phyloP scores from a whole-genome alignment of 1,140 invertebrate species.

The Zaprionus africanus region DNA sequence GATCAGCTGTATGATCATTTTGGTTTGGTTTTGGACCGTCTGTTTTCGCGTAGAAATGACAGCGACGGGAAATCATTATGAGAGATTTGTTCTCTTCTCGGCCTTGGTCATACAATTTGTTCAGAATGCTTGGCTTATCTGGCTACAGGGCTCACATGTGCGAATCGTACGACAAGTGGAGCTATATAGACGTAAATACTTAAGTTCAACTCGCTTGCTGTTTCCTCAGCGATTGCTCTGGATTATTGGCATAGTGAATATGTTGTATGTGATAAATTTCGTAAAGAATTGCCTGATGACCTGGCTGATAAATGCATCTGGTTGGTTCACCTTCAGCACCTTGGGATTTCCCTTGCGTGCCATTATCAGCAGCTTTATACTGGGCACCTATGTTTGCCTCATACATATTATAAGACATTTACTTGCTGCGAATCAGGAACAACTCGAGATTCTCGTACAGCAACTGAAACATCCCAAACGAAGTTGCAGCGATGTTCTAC shows the following conservation, averaged over 20 bases:
- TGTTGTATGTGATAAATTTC: constrained; percentile 51
- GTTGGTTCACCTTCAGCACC: constrained; percentile 49
- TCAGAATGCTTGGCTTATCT: constrained; percentile 67
- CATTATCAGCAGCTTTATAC: constrained; percentile 60
- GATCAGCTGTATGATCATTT: constrained; percentile 38
- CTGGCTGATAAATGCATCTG: constrained; percentile 39
- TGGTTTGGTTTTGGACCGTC: constrained; percentile 49
- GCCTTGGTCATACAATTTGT: constrained; percentile 55
- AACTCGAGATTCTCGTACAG: constrained; percentile 26
- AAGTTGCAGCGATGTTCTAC: constrained; percentile 15
- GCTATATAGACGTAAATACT: constrained; percentile 42
- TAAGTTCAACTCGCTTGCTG: constrained; percentile 4
- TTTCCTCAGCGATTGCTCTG: constrained; percentile 52
- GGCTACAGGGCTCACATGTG: constrained; percentile 56
- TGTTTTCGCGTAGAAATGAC: constrained; percentile 54
- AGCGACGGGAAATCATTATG: constrained; percentile 64
- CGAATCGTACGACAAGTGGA: constrained; percentile 59
- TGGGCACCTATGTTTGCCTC: constrained; percentile 63
- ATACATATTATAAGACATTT: constrained; percentile 53
- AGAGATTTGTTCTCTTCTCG: constrained; percentile 56
- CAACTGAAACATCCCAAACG: constrained; percentile 43
- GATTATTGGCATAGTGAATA: constrained; percentile 41
- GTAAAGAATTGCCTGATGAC: constrained; percentile 23
- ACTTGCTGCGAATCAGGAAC: constrained; percentile 47
- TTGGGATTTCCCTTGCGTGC: constrained; percentile 64